Percentiles rank a stretch among this genome's conserved stretches.
phyloP scores from a whole-genome alignment of 2,888 invertebrate species.

The Epinotia bilunana region DNA sequence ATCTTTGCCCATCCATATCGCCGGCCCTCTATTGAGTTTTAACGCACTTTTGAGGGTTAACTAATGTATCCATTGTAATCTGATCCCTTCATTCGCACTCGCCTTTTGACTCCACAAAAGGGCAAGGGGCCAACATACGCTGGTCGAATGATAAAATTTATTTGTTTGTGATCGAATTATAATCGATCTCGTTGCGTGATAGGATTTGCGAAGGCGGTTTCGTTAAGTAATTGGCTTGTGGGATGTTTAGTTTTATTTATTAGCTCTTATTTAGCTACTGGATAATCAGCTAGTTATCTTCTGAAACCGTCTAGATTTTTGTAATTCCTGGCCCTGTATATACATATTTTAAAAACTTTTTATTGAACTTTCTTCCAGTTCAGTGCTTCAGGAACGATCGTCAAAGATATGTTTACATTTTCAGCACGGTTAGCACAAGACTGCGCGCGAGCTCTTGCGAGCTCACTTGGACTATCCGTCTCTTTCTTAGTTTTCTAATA shows the following conservation, averaged over 20 bases:
- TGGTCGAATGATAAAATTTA: conserved; percentile 68
- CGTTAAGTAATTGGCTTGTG: conserved; percentile 60
- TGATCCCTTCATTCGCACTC: conserved; percentile 51
- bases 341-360: no score
- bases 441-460: no score
- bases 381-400: no score
- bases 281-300: background rate
- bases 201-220: conserved; percentile 57
- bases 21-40: conserved; percentile 75
- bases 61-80: conserved; percentile 65
- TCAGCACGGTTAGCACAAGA: no score
- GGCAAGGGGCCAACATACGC: conserved; percentile 51
- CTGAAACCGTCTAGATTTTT: background rate
- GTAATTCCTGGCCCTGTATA: background rate
- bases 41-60: conserved; percentile 79
- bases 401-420: no score
- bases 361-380: no score
- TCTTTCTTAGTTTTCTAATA: no score
- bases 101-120: conserved; percentile 56
- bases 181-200: conserved; percentile 73
- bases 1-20: conserved; percentile 56
- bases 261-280: background rate
- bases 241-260: conserved; percentile 35
- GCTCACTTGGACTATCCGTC: no score
- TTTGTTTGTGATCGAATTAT: conserved; percentile 77